These are phyloP conservation scores for Parazoanthus darwini DNA, from an alignment of 92 coral and sea anemone species.

Conservation along the genomic window DNA sequence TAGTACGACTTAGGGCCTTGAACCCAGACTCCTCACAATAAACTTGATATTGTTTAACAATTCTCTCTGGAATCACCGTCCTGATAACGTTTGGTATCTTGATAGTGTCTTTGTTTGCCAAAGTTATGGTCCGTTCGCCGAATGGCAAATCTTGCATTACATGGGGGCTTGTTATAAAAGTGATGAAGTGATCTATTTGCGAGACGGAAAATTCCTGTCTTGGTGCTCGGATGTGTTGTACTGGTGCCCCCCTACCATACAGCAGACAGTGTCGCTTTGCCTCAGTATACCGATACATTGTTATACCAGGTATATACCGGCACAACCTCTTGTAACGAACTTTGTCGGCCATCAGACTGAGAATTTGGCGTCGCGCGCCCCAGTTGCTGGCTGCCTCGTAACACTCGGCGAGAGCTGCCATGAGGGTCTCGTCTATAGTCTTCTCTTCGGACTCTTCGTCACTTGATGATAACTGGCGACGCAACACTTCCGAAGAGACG, in stretches of 20 bases:
- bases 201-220: constrained; percentile 29
- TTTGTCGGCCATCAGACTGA: constrained; percentile 54
- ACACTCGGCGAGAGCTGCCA: constrained; percentile 55
- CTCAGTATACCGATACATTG: constrained; percentile 56
- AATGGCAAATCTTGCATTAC: constrained; percentile 41
- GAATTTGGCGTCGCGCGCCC: constrained; percentile 56
- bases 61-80: constrained; percentile 54
- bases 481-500: constrained; percentile 49
- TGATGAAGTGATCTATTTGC: constrained; percentile 48
- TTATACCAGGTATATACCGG: constrained; percentile 54
- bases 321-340: constrained; percentile 56
- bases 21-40: constrained; percentile 60
- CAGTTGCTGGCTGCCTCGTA: constrained; percentile 56
- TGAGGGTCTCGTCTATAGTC: constrained; percentile 52
- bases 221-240: constrained; percentile 44
- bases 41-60: constrained; percentile 53
- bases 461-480: constrained; percentile 41
- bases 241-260: constrained; percentile 63
- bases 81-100: constrained; percentile 56
- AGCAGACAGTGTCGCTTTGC: constrained; percentile 58
- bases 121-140: constrained; percentile 37
- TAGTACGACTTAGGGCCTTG: constrained; percentile 51
- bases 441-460: constrained; percentile 47
- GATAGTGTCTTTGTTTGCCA: constrained; percentile 49
- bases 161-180: constrained; percentile 46